These are phyloP conservation scores for Hestina assimilis DNA, from an alignment of 1,140 invertebrate species.

Conservation along the genomic window DNA sequence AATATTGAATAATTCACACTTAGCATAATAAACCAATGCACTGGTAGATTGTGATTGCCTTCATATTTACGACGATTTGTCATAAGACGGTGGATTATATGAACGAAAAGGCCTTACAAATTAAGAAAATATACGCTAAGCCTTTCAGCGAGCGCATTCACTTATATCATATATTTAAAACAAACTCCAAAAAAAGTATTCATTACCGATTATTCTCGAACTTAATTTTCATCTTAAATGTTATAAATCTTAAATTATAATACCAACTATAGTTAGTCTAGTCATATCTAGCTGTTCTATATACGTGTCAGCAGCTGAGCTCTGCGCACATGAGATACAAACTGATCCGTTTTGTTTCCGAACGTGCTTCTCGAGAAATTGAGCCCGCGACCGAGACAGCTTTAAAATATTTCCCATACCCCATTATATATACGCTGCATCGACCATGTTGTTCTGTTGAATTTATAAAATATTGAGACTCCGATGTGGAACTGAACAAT, in stretches of 20 bases:
- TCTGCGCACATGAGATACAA: constrained; percentile 37
- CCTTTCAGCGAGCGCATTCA: too few relatives aligned
- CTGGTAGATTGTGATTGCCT: too few relatives aligned
- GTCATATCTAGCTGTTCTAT: constrained; percentile 29
- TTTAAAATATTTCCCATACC: constrained; percentile 42
- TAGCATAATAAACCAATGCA: too few relatives aligned
- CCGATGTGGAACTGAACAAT: not conserved
- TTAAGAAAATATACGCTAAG: too few relatives aligned
- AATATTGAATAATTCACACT: too few relatives aligned
- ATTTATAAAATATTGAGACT: constrained; percentile 5
- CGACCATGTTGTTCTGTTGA: not conserved
- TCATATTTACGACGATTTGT: too few relatives aligned
- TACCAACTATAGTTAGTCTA: not conserved
- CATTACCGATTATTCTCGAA: too few relatives aligned
- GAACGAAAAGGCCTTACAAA: too few relatives aligned
- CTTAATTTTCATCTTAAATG: too few relatives aligned
- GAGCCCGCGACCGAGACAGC: constrained; percentile 33
- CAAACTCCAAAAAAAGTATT: too few relatives aligned
- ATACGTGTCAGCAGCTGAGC: constrained; percentile 23
- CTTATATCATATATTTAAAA: too few relatives aligned
- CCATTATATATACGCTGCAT: constrained; percentile 1
- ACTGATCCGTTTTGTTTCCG: constrained; percentile 52
- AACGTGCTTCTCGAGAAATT: constrained; percentile 34
- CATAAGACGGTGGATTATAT: too few relatives aligned
- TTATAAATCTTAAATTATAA: not conserved